phyloP scores from a whole-genome alignment of 2,113 vertebrate genomes.

The Rynchops niger region DNA sequence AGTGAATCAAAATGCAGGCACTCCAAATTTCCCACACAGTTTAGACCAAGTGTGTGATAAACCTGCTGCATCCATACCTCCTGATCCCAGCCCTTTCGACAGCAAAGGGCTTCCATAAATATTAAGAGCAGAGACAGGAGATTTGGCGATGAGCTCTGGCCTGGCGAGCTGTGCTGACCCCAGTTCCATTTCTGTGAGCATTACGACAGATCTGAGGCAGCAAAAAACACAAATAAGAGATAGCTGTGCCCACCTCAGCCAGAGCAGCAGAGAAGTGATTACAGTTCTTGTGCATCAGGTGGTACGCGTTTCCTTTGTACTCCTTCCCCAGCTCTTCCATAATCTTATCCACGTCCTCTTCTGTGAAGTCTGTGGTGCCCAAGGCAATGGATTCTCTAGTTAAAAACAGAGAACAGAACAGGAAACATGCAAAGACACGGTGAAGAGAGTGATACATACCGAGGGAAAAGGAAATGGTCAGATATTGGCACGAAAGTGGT shows the following conservation, averaged over 20 bases:
- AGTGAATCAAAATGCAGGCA: not conserved
- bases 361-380: slow-evolving; percentile 89
- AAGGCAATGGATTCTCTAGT: slow-evolving; percentile 89
- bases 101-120: not conserved
- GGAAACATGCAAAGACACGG: not conserved
- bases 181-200: not conserved
- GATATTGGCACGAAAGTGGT: not conserved
- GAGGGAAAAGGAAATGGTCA: not conserved
- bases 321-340: slow-evolving; percentile 92
- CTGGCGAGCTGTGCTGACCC: not conserved
- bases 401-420: not conserved
- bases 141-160: not conserved
- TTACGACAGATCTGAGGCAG: not conserved
- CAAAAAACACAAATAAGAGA: not conserved
- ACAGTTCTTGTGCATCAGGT: slow-evolving; percentile 92
- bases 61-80: not conserved
- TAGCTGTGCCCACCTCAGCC: slow-evolving; percentile 78
- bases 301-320: slow-evolving; percentile 86
- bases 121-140: not conserved
- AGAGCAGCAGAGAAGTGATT: slow-evolving; percentile 90
- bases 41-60: not conserved
- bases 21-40: not conserved
- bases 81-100: not conserved
- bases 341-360: slow-evolving; percentile 90
- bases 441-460: not conserved